phyloP scores from a whole-genome alignment of 2,888 invertebrate species.

The Hermaeophaga mercurialis region DNA sequence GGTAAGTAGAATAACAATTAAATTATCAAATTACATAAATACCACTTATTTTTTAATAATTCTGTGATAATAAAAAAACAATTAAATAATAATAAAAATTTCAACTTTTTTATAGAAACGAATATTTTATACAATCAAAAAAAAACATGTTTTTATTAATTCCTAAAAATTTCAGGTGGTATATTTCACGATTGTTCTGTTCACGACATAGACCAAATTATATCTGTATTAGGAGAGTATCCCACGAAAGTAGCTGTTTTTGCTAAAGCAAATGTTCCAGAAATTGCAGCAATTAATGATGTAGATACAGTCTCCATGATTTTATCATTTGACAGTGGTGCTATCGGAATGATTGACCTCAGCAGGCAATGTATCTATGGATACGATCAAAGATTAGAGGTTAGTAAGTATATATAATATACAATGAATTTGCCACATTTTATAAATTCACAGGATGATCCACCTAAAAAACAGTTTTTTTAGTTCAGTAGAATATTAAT shows the following conservation, averaged over 20 bases:
- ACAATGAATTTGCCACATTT: too few relatives aligned
- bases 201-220: constrained; percentile 70
- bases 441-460: too few relatives aligned
- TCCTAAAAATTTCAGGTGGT: constrained; percentile 60
- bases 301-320: constrained; percentile 67
- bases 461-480: too few relatives aligned
- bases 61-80: too few relatives aligned
- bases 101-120: too few relatives aligned
- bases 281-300: constrained; percentile 65
- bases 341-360: constrained; percentile 67
- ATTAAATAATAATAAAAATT: too few relatives aligned
- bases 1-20: constrained; percentile 56
- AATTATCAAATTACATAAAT: too few relatives aligned
- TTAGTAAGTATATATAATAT: too few relatives aligned
- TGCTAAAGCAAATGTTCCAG: constrained; percentile 64
- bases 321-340: constrained; percentile 67
- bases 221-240: constrained; percentile 68
- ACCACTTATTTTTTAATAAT: too few relatives aligned
- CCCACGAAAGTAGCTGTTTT: constrained; percentile 64
- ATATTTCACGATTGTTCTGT: constrained; percentile 73
- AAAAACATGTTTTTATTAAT: too few relatives aligned
- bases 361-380: constrained; percentile 68
- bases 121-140: too few relatives aligned
- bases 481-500: too few relatives aligned
- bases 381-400: constrained; percentile 72